Base-by-base conservation (phyloP, 2,113 vertebrate genomes). In the Echinops telfairi region DNA sequence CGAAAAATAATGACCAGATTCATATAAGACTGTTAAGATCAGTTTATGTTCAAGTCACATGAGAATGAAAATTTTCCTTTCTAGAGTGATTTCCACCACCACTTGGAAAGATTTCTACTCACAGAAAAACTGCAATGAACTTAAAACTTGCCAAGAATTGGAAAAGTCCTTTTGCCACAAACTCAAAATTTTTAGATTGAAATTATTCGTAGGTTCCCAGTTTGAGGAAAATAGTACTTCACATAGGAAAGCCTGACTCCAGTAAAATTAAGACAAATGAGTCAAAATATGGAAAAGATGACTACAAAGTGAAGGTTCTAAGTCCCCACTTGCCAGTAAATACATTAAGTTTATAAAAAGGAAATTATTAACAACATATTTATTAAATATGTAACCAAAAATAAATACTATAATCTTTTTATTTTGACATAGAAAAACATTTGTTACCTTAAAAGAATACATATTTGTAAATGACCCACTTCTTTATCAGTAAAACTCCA, bases 101-200 rank as follows among this genome's bases (percentile, higher is more conserved):
- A 40, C 93, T 97, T 98, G 97, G 95, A 98, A 97, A 92, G 80
- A 96, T 97, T 97, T 97, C 94, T 96, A 92, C 96, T 95, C 94
- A 97, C 94, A 97, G 96, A 95, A 97, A 98, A 98, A 97, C 94
- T 97, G 97, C 96, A 98, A 98, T 93, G 93, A 97, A 97, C 95
- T 97, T 97, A 91, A 97, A 96, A 95, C 75, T 95, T 89, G 97
- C 97, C 98, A 98, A 97, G 93, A 94, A 97, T 95, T 97, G 94
- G 92, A 97, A 96, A 97, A 97, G 73, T 92, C 95, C 91, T 97
- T 97, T 96, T 97, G 96, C 96, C 97, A 97, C 97, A 98, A 98
- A 95, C 94, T 97, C 81, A n/a, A n/a, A n/a, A n/a, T 96, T 98
- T 97, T 93, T 92, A 97, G 98, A 98, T 83, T 97, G 90, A 95